phyloP scores from a whole-genome alignment of 2,888 invertebrate species.

The Doris montereyensis region DNA sequence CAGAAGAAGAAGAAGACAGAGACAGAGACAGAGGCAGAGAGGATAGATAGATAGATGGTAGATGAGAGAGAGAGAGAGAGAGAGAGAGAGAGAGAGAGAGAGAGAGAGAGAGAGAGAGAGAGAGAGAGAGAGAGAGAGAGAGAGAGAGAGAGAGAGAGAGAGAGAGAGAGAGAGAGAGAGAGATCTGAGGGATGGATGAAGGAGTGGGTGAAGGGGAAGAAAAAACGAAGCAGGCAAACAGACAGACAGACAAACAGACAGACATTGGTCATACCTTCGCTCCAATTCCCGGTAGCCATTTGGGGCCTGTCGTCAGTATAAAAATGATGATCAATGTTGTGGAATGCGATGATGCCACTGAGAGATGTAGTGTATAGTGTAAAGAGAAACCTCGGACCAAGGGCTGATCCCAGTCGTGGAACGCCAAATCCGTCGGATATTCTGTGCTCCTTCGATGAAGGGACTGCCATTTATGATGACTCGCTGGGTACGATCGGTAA shows the following conservation, averaged over 20 bases:
- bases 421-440: no score
- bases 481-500: no score
- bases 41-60: background rate
- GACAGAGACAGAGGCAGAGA: conserved; percentile 4
- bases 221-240: background rate
- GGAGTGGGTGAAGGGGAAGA: background rate
- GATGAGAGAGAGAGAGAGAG: background rate
- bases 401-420: no score
- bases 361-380: no score
- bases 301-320: no score
- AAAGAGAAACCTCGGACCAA: no score
- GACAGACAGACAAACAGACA: background rate
- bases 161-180: conserved; percentile 32
- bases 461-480: no score
- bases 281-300: no score
- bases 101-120: conserved; percentile 18
- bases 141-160: conserved; percentile 23
- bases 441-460: no score
- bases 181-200: background rate
- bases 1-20: background rate
- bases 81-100: conserved; percentile 1
- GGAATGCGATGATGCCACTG: no score
- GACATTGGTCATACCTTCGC: no score
- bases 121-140: conserved; percentile 25
- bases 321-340: no score